Evolutionary conservation across 2,797 vertebrate species (phyloP), one percentile per base, ranked within the genome.

Genomic region (Ispidina picta): DNA sequence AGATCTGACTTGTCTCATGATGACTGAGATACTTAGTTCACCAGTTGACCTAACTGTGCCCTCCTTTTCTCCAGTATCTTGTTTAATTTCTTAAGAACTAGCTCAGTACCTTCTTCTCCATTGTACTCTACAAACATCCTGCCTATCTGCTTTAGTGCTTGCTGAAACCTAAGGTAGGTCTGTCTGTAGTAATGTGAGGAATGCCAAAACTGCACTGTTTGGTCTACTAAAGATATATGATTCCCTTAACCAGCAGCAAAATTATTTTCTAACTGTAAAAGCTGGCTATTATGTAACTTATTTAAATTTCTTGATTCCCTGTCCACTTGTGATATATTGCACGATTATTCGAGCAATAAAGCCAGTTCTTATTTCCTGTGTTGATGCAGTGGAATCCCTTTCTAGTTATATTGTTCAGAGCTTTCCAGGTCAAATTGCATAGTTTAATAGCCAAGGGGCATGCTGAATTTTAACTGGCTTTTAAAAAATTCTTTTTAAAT

Each of bases 401-500:
- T 81, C 17, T 49, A 83, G 33, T 58, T 73, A n/a, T 5, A 41
- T 43, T 83, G 70, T 89, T 80, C n/a, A 49, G 39, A 19, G 8
- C 58, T 49, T 90, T 51, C 7, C 44, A 65, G 46, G 73, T 86
- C 26, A 68, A 66, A 56, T 54, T 79, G 52, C 65, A 52, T 29
- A 29, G 21, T 78, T 59, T 72, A 88, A 89, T 77, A 88, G 51
- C 37, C 52, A 48, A 23, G 56, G 52, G 66, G 72, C 43, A 19
- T 43, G 35, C 31, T 63, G 73, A 65, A 43, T 90, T 64, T 72
- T 93, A 68, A 63, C 62, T 78, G 26, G 44, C 26, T 65, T 87
- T 60, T 79, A 48, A 28, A n/a, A 68, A 89, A 69, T 74, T 65
- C 49, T 83, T 89, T 92, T 92, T 64, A 94, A 94, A 93, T 93